Base-by-base conservation (phyloP, 2,797 vertebrate species). In the Protonibea diacanthus region DNA sequence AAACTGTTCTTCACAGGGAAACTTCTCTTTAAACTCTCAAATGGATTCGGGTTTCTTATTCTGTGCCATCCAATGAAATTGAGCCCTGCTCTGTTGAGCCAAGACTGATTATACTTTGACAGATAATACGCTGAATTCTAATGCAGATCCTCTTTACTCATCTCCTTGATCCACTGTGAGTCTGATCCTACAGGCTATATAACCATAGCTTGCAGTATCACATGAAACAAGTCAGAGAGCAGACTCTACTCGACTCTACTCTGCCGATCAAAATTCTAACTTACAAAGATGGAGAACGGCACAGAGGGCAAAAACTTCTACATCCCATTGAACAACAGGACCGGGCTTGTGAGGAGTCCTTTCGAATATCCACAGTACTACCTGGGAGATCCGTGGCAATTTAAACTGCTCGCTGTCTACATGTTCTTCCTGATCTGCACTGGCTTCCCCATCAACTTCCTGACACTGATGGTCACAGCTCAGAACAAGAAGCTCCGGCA, bases 271-370 rank as follows among this genome's bases (percentile, higher is more conserved):
- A 21, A 33, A 55, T 11, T 48, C 47, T 62, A 62, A 45, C 10
- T 18, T n/a, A 11, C 25, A 42, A 57, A 58, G 33, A 58, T 58
- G 53, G 75, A 72, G 59, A 95, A 96, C 2, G 94, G 95, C 83
- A 96, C 94, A 0, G 95, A 96, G 66, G 95, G 95, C 21, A 73
- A 87, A 49, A 95, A 95, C 87, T 96, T 96, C 80, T 96, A 96
- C 1, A 88, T 96, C 80, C 95, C 95, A 47, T 83, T 95, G 89
- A 93, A 90, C 91, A 96, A 96, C 82, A 92, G 93, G 90, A 95
- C 94, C 0, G 95, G 95, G 77, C 23, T 96, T 82, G 95, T 66
- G 65, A 85, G 94, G 25, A 96, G 84, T 90, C 94, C 95, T 68
- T 96, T 83, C 1, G 88, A 95, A 62, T 93, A 95, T 57, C 89